Conservation (phyloP, 2,888 invertebrate species). For the Craniophora ligustri region DNA sequence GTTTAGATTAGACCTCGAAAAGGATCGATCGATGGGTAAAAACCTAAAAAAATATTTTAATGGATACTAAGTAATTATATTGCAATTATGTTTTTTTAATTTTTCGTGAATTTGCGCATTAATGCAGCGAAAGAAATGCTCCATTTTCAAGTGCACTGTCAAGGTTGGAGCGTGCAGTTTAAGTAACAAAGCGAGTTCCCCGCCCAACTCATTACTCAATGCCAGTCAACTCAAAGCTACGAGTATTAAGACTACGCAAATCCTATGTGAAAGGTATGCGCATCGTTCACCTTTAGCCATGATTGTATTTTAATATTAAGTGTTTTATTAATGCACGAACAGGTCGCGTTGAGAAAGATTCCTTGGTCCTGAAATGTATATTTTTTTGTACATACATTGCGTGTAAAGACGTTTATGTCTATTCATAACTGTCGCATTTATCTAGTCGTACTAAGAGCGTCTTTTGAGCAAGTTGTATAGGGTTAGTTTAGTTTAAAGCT, state of each 20-base stretch:
- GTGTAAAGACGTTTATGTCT: too few relatives aligned
- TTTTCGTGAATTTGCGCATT: constrained; percentile 3
- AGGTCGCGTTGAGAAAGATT: background rate
- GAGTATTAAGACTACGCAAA: constrained; percentile 32
- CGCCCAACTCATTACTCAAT: constrained; percentile 44
- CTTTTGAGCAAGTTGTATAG: too few relatives aligned
- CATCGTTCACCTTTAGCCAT: constrained; percentile 1
- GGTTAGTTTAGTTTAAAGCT: too few relatives aligned
- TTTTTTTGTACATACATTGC: too few relatives aligned
- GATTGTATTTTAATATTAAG: background rate
- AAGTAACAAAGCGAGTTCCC: constrained; percentile 33
- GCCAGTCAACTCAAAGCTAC: constrained; percentile 29
- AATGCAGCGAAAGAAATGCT: background rate
- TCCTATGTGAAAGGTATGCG: constrained; percentile 22
- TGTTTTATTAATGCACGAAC: too few relatives aligned
- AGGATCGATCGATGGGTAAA: too few relatives aligned
- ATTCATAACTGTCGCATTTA: too few relatives aligned
- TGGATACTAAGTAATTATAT: too few relatives aligned
- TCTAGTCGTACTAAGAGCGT: too few relatives aligned
- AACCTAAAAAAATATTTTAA: too few relatives aligned
- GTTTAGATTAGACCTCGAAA: too few relatives aligned
- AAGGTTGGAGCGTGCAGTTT: constrained; percentile 5
- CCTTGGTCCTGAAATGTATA: too few relatives aligned
- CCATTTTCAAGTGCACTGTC: constrained; percentile 26
- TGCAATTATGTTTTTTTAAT: background rate